These are phyloP conservation scores for Leuctra nigra DNA, from an alignment of 2,888 invertebrate species.

Conservation along the genomic window DNA sequence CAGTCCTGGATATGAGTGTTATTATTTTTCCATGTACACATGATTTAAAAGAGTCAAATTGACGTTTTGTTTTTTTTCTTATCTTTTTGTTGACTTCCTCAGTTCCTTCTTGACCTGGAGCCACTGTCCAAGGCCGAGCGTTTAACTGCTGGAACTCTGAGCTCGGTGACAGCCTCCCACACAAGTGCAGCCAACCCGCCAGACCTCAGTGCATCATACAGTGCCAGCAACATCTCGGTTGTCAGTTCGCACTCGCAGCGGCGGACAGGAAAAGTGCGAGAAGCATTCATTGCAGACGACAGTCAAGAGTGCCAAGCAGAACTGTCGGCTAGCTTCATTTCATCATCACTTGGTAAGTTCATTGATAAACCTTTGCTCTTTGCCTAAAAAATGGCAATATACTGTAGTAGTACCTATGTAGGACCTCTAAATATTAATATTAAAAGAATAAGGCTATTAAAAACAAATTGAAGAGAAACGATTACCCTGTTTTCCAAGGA, in stretches of 20 bases:
- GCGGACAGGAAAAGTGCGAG: constrained; percentile 31
- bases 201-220: not conserved
- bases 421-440: no score
- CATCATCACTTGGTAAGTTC: constrained; percentile 21
- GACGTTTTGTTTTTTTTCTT: not conserved
- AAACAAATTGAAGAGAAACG: no score
- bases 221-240: not conserved
- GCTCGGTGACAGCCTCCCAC: not conserved
- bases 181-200: not conserved
- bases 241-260: constrained; percentile 7
- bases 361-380: no score
- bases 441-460: no score
- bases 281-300: constrained; percentile 33
- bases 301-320: constrained; percentile 25
- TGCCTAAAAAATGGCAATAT: no score
- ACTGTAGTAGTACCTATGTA: no score
- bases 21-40: no score
- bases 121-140: constrained; percentile 49
- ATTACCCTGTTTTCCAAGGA: no score
- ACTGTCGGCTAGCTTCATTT: constrained; percentile 25
- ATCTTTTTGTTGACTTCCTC: constrained; percentile 24
- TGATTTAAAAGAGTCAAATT: no score
- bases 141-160: constrained; percentile 25
- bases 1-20: no score
- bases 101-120: constrained; percentile 50